Evolutionary conservation across 2,797 vertebrate genomes (phyloP), one percentile per base, ranked within the genome.

Genomic region (Hafferia zeledoni): DNA sequence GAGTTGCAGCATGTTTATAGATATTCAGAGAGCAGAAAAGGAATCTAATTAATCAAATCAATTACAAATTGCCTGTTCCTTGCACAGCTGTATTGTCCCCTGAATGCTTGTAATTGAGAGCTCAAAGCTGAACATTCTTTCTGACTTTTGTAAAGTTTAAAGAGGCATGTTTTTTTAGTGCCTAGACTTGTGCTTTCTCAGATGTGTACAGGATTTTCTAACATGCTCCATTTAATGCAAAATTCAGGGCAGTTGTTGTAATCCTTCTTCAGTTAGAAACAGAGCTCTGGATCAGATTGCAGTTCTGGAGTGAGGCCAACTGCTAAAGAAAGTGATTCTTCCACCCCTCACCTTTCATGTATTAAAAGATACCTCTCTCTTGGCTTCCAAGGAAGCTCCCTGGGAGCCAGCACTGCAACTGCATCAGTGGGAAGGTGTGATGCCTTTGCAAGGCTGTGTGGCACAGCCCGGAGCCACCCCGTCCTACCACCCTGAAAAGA

Each of bases 31-130:
- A 61, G n/a, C 17, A 88, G 70, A 86, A 85, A 63, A 68, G 56
- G n/a, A 76, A 35, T 33, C 37, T 43, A 67, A 91, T 79, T 84
- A 94, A 90, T 85, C 37, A 87, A 61, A 95, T 57, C 9, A 83
- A 56, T 84, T 88, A 74, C 49, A 84, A 90, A 89, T 72, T 5
- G 0, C 30, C 5, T 24, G 35, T 63, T 84, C 14, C 16, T 53
- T 67, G 44, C 31, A 79, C 28, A 60, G 55, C 22, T 82, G 52
- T 84, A 2, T 84, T 88, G 76, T 86, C 37, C 72, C 55, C 52
- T 56, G 70, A 86, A 69, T 0, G 0, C 13, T 84, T 12, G 3
- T 63, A 91, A 81, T 17, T 56, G 83, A 27, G 43, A 91, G 41
- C 67, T 90, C 70, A 93, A 90, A 93, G 44, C 46, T 31, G 10